Conservation (phyloP, 1,140 invertebrate genomes). For the Formica selysi region DNA sequence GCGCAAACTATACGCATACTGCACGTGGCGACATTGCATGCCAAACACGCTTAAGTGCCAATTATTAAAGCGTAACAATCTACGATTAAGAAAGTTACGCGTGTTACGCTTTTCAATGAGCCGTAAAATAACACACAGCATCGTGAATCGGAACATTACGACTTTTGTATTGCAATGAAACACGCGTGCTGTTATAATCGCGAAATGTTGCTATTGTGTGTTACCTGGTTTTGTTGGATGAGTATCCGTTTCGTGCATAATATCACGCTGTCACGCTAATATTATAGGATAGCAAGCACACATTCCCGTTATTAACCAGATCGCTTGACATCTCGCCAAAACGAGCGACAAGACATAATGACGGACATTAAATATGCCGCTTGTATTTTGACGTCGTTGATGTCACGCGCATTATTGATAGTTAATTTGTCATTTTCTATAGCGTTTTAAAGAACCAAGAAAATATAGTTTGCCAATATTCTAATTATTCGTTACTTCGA, state of each 20-base stretch:
- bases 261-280: neutral
- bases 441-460: neutral
- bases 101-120: constrained; percentile 73
- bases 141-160: constrained; percentile 56
- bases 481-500: neutral
- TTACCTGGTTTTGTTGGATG: neutral
- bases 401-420: neutral
- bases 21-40: constrained; percentile 61
- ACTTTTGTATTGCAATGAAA: constrained; percentile 14
- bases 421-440: neutral
- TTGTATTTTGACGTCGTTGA: neutral
- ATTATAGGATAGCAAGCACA: neutral
- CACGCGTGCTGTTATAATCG: neutral
- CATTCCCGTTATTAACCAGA: constrained; percentile 21
- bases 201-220: constrained; percentile 5
- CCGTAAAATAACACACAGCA: constrained; percentile 72
- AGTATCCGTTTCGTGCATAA: neutral
- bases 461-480: neutral
- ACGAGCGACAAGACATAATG: neutral
- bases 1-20: constrained; percentile 3
- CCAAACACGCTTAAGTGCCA: constrained; percentile 67
- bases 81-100: constrained; percentile 70
- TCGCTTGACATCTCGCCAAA: constrained; percentile 25
- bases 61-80: constrained; percentile 74
- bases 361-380: neutral